These are phyloP conservation scores for Fragum fragum DNA, from an alignment of 2,888 invertebrate genomes.

Conservation along the genomic window DNA sequence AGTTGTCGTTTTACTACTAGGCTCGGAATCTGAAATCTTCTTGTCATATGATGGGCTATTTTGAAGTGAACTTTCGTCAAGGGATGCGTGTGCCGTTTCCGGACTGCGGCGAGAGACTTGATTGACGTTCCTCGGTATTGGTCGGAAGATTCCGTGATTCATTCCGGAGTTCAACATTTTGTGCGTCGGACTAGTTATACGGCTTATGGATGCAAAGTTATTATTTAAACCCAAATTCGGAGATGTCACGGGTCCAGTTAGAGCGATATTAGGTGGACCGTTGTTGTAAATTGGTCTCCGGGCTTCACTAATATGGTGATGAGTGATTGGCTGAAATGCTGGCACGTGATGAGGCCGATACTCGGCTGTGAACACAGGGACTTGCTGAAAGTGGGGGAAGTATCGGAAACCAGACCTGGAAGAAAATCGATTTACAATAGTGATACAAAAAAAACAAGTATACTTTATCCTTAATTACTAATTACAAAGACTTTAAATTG, in stretches of 20 bases:
- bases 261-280: neutral
- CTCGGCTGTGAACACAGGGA: conserved; percentile 67
- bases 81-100: neutral
- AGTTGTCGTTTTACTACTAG: neutral
- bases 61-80: neutral
- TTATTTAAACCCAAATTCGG: neutral
- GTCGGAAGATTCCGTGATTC: conserved; percentile 8
- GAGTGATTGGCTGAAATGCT: conserved; percentile 3
- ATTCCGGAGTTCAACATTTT: conserved; percentile 8
- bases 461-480: no score
- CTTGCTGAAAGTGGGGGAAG: conserved; percentile 70
- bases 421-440: no score
- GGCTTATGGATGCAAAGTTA: neutral
- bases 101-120: neutral
- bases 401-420: conserved; percentile 71
- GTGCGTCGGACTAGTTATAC: neutral
- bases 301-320: neutral
- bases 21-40: neutral
- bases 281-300: neutral
- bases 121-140: neutral
- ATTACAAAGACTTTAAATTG: no score
- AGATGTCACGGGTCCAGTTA: neutral
- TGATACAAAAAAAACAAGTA: no score
- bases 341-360: conserved; percentile 13
- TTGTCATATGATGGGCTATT: neutral